Base-by-base conservation (phyloP, 2,113 vertebrate genomes). In the Parotia lawesii region DNA sequence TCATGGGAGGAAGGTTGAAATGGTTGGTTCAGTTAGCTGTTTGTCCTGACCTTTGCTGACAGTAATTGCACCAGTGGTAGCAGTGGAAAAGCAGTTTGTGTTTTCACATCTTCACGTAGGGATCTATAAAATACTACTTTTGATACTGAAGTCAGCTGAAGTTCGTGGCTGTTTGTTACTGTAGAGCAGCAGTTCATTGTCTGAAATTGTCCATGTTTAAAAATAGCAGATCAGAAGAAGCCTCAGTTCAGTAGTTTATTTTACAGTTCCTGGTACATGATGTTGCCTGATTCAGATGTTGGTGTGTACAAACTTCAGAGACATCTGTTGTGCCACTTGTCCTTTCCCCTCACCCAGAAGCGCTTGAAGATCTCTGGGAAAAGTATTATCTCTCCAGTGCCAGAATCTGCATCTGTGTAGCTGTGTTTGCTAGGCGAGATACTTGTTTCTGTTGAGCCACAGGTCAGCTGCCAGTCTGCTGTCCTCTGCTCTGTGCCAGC, bases 401-500 rank as follows among this genome's bases (percentile, higher is more conserved):
- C 54, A 73, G 45, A 54, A 62, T 61, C 45, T 10, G 25, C 78
- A 74, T 85, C 71, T 93, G 72, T 66, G 38, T 69, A 50, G 35
- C 47, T 45, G 25, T 5, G 9, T 90, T 76, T 83, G 53, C 54
- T 89, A 11, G 69, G 74, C 54, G 92, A 65, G 42, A 40, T 67
- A 8, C 35, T 89, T 85, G 64, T 69, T 87, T 89, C 40, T 76
- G n/a, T 38, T 62, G 75, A 85, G 64, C 77, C 15, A 20, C 47
- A 37, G 87, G 60, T 93, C 94, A 92, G 67, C 88, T 94, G 90
- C 64, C 48, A 66, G 38, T 47, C 64, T 90, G 38, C 71, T 93
- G 70, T 53, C 65, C 87, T 78, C 73, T 89, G 60, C 60, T 89
- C 53, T 72, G 45, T 91, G 94, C 90, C 96, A 95, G 75, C 42